Conservation (phyloP, 2,113 vertebrate genomes). For the Chaetops frenatus region DNA sequence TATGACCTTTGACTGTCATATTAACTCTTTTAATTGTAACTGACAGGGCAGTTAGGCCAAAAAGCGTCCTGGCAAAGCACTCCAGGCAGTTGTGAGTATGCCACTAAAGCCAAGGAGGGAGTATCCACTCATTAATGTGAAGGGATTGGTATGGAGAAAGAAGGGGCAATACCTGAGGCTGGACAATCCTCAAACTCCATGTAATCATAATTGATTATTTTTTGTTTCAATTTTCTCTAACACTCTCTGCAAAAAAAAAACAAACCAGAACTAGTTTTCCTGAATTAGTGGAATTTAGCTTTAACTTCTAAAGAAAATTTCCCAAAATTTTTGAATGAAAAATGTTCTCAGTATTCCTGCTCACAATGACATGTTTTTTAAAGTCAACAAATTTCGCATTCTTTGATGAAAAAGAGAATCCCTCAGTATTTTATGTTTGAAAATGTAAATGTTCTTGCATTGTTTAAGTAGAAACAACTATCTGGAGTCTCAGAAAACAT, state of each 20-base stretch:
- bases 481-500: not conserved
- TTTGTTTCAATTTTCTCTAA: not conserved
- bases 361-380: not conserved
- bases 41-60: conserved; percentile 49
- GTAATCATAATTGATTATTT: not conserved
- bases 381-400: not conserved
- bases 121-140: not conserved
- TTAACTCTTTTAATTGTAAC: conserved; percentile 64
- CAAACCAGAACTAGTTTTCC: not conserved
- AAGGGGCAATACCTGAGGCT: not conserved
- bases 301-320: not conserved
- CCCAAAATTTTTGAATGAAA: not conserved
- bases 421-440: not conserved
- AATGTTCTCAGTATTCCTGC: not conserved
- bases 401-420: not conserved
- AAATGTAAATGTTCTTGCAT: not conserved
- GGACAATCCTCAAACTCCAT: not conserved
- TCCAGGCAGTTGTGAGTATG: not conserved
- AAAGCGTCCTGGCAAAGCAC: not conserved
- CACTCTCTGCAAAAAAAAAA: not conserved
- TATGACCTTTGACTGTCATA: conserved; percentile 66
- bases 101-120: not conserved
- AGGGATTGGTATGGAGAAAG: not conserved
- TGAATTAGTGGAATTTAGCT: not conserved
- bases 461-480: not conserved